Conservation (phyloP, 2,797 vertebrate genomes). For the Enteromius afrohamiltoni region DNA sequence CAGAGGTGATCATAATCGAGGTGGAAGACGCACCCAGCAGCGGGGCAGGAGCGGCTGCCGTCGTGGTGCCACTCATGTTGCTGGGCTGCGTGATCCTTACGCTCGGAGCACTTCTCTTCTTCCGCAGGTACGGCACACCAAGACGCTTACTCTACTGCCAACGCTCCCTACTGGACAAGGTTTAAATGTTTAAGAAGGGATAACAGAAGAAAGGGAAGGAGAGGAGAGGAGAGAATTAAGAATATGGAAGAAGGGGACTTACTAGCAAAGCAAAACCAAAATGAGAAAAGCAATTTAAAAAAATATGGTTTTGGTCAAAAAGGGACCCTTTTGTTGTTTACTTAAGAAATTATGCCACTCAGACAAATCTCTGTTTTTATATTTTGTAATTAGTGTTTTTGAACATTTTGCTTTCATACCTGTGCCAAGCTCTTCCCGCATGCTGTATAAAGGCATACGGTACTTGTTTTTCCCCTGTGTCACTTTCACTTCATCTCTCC, state of each 20-base stretch:
- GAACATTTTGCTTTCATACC: conserved; percentile 30
- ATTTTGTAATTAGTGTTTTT: conserved; percentile 33
- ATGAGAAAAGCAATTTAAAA: conserved; percentile 39
- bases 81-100: conserved; percentile 84
- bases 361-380: conserved; percentile 40
- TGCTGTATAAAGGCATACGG: conserved; percentile 1
- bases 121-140: conserved; percentile 88
- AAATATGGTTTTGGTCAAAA: conserved; percentile 39
- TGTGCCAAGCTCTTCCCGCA: conserved; percentile 27
- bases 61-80: conserved; percentile 84
- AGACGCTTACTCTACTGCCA: conserved; percentile 90
- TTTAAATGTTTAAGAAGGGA: conserved; percentile 67
- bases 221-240: conserved; percentile 39
- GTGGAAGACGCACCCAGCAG: conserved; percentile 69
- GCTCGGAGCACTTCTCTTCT: conserved; percentile 84
- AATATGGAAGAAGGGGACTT: conserved; percentile 50
- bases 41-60: conserved; percentile 73
- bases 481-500: conserved; percentile 33
- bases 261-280: conserved; percentile 27
- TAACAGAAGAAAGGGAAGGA: conserved; percentile 7
- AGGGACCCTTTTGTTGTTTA: conserved; percentile 40
- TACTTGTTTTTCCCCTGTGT: not conserved
- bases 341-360: conserved; percentile 41
- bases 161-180: conserved; percentile 83
- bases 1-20: conserved; percentile 78